A percentile compares a stretch with the other conserved stretches of the same genome.
These are phyloP conservation scores for Spermophilus dauricus DNA, from an alignment of 2,113 vertebrate species.

Conservation along the genomic window DNA sequence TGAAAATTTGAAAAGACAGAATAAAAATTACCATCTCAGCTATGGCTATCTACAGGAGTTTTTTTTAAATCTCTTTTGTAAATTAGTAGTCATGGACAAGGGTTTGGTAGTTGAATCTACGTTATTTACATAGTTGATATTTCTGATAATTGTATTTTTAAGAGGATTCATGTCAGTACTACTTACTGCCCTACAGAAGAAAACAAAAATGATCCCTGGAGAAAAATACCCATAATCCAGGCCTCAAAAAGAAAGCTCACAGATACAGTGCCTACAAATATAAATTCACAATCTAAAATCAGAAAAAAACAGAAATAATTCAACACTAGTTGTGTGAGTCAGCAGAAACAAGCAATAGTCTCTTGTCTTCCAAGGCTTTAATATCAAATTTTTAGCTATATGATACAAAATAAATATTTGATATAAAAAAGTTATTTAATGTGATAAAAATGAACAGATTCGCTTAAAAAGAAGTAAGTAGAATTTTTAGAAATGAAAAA, in stretches of 20 bases:
- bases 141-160: neutral
- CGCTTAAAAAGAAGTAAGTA: neutral
- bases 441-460: neutral
- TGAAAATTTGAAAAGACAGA: neutral
- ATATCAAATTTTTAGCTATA: neutral
- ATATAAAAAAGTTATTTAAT: constrained; percentile 17
- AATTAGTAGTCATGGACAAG: neutral
- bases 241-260: neutral
- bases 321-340: neutral
- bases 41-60: neutral
- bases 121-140: neutral
- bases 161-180: constrained; percentile 8
- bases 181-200: neutral
- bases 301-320: neutral
- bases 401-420: neutral
- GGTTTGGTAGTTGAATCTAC: neutral
- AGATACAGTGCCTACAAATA: neutral
- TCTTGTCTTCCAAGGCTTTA: neutral
- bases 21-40: neutral
- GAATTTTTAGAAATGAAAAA: constrained; percentile 33
- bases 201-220: constrained; percentile 8
- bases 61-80: neutral
- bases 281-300: neutral
- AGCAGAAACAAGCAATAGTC: neutral
- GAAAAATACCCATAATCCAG: neutral